Evolutionary conservation across 2,113 vertebrate genomes (phyloP).

Genomic region (Brevimyrus niger): DNA sequence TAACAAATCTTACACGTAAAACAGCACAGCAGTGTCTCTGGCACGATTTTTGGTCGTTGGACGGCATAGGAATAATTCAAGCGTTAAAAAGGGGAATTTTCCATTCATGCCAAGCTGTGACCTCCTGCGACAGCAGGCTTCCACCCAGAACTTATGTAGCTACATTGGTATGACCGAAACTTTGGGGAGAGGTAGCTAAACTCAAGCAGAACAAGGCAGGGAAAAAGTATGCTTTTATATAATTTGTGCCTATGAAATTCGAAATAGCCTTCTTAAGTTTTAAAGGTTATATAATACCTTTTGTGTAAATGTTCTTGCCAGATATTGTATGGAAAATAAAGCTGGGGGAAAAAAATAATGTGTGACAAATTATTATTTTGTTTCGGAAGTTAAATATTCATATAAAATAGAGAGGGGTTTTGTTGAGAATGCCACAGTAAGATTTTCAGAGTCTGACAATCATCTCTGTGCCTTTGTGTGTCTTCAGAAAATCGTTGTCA

Average conservation of each 20-base stretch:
- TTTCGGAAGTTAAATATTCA: background rate
- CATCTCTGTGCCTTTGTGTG: conserved; percentile 3
- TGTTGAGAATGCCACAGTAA: background rate
- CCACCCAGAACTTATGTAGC: background rate
- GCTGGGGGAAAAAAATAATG: background rate
- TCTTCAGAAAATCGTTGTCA: background rate
- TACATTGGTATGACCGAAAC: background rate
- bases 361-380: background rate
- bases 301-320: background rate
- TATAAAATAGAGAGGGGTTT: background rate
- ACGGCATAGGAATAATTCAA: background rate
- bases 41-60: background rate
- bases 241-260: background rate
- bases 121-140: conserved; percentile 7
- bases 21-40: background rate
- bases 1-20: conserved; percentile 2
- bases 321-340: background rate
- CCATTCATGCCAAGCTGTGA: background rate
- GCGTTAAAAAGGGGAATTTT: conserved; percentile 2
- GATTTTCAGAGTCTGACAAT: background rate
- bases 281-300: background rate
- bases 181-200: background rate
- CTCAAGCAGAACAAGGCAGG: background rate
- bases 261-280: background rate
- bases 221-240: conserved; percentile 2